These are phyloP conservation scores for Dryococelus australis DNA, from an alignment of 2,888 invertebrate species.

Conservation along the genomic window DNA sequence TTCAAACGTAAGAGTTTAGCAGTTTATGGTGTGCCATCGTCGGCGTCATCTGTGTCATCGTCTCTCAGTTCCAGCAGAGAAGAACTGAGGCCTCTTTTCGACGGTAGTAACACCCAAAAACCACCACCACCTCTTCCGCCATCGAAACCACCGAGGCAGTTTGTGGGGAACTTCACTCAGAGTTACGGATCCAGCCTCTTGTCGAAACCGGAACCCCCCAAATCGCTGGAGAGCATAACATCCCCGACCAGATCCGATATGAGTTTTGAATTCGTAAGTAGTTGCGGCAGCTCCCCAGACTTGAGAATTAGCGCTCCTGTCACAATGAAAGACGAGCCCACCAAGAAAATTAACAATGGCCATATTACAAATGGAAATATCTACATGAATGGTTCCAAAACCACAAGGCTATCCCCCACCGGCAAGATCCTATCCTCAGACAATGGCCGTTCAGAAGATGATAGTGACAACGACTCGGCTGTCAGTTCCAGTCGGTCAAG, in stretches of 20 bases:
- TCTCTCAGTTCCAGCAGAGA: slow-evolving; percentile 52
- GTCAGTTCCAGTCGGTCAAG: slow-evolving; percentile 85
- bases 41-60: slow-evolving; percentile 53
- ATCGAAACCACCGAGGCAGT: slow-evolving; percentile 46
- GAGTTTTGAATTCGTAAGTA: slow-evolving; percentile 62
- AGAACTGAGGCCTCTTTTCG: slow-evolving; percentile 48
- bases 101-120: slow-evolving; percentile 38
- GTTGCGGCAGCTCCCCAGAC: slow-evolving; percentile 51
- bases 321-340: not conserved
- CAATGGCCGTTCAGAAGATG: slow-evolving; percentile 61
- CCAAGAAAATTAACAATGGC: slow-evolving; percentile 11
- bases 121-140: slow-evolving; percentile 39
- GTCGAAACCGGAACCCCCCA: slow-evolving; percentile 59
- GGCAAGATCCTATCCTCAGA: slow-evolving; percentile 47
- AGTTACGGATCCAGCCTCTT: slow-evolving; percentile 34
- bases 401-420: not conserved
- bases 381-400: slow-evolving; percentile 40
- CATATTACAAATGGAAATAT: not conserved
- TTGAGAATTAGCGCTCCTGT: slow-evolving; percentile 46
- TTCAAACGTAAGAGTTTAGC: slow-evolving; percentile 79
- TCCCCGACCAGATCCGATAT: slow-evolving; percentile 64
- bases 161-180: not conserved
- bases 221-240: slow-evolving; percentile 66
- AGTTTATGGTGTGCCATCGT: slow-evolving; percentile 64
- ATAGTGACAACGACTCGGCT: slow-evolving; percentile 88